Evolutionary conservation across 2,113 vertebrate genomes (phyloP), one percentile per base, ranked within the genome.

Genomic region (Rhegmatorhina hoffmannsi): DNA sequence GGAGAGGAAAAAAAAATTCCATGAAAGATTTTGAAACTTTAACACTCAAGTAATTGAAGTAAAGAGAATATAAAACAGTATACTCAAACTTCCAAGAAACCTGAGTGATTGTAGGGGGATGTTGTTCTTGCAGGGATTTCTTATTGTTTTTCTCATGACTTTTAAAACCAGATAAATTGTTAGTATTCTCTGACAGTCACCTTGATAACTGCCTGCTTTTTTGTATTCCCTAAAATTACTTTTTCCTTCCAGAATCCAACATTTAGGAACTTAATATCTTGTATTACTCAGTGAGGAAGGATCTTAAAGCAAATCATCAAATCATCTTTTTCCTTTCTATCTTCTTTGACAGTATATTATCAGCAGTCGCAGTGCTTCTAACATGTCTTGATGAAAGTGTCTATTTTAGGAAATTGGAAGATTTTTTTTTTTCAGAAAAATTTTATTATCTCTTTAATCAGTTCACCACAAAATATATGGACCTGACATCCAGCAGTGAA

Each of bases 401-500:
- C 24, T 86, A 58, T 87, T 94, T 95, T 79, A 95, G 44, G 52
- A 50, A 84, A 89, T 38, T 13, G 31, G 33, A 89, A 85, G 14
- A 66, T 56, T 92, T 68, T 90, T 69, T 36, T 91, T 94, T 84
- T 86, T 55, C 23, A 80, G 93, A 91, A 64, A 67, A 79, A 89
- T 34, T 64, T 84, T 80, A 93, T 93, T 89, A 84, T 78, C 26
- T 89, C 58, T 59, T 93, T 91, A 96, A 73, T 89, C 34, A 52
- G 21, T 44, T 75, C n/a, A 67, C 40, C 46, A 89, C 64, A 89
- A 94, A 96, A 83, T 92, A 89, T 72, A 74, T 56, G 9, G 53
- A 68, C 17, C 58, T 89, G 87, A 92, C 44, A 83, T n/a, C 38
- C 43, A 93, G 13, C 34, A 77, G 72, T 86, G 56, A 78, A 89